phyloP scores from a whole-genome alignment of 1,140 invertebrate genomes.

The Phymorhynchus buccinoides region DNA sequence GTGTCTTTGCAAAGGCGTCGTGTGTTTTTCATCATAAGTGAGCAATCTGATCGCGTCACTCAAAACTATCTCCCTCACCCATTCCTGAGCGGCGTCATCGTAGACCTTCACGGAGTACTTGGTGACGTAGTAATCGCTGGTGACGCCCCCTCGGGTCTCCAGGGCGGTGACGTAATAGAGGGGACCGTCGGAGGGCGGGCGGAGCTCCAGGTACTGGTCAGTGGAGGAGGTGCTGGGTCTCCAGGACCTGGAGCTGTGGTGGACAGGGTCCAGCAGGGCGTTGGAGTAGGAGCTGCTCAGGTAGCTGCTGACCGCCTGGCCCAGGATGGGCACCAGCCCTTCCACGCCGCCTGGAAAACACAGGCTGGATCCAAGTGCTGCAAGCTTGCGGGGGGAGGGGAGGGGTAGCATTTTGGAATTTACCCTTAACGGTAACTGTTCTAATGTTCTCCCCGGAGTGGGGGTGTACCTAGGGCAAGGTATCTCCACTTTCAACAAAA shows the following conservation, averaged over 20 bases:
- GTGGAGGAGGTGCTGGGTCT: neutral
- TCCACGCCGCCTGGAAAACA: conserved; percentile 22
- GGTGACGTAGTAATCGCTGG: conserved; percentile 9
- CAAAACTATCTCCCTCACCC: neutral
- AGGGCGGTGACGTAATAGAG: conserved; percentile 31
- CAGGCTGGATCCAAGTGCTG: too few relatives aligned
- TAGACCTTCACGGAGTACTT: conserved; percentile 18
- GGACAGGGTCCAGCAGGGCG: neutral
- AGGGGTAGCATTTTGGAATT: too few relatives aligned
- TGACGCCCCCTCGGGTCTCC: conserved; percentile 28
- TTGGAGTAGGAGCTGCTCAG: neutral
- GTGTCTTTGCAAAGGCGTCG: neutral
- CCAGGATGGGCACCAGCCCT: neutral
- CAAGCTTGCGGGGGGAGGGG: too few relatives aligned
- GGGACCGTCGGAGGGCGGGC: neutral
- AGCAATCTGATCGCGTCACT: neutral
- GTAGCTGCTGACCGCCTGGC: neutral
- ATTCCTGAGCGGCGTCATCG: conserved; percentile 12
- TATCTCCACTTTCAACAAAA: too few relatives aligned
- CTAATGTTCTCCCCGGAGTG: too few relatives aligned
- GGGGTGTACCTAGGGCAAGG: too few relatives aligned
- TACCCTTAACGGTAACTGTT: too few relatives aligned
- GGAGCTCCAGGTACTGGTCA: conserved; percentile 24
- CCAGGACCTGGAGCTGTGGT: neutral
- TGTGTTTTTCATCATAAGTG: neutral